Percentiles rank a stretch among this genome's conserved stretches.
These are phyloP conservation scores for Cephonodes hylas DNA, from an alignment of 2,888 invertebrate genomes.

Conservation along the genomic window DNA sequence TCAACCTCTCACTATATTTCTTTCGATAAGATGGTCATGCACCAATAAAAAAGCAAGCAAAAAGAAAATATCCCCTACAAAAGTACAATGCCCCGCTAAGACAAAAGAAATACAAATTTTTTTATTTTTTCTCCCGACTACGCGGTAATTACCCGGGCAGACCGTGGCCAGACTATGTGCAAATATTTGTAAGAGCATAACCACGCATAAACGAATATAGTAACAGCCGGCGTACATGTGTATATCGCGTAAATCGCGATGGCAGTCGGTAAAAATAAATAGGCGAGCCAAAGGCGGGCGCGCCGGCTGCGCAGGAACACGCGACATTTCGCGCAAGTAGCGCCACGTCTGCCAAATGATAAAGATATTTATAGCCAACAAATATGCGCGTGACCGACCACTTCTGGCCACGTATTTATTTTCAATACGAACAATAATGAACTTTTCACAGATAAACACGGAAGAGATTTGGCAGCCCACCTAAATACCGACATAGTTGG, in stretches of 20 bases:
- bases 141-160: background rate
- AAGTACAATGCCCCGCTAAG: too few species aligned
- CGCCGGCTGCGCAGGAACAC: slow-evolving; percentile 39
- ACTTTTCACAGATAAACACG: slow-evolving; percentile 48
- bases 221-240: slow-evolving; percentile 28
- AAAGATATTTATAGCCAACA: slow-evolving; percentile 64
- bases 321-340: slow-evolving; percentile 56
- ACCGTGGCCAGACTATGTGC: slow-evolving; percentile 19
- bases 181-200: slow-evolving; percentile 18
- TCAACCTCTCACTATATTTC: too few species aligned
- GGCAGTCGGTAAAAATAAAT: slow-evolving; percentile 46
- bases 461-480: slow-evolving; percentile 30
- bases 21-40: too few species aligned
- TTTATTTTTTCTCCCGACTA: background rate
- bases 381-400: slow-evolving; percentile 73
- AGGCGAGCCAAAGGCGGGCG: slow-evolving; percentile 19
- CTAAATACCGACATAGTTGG: slow-evolving; percentile 22
- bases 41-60: too few species aligned
- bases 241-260: slow-evolving; percentile 30
- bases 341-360: slow-evolving; percentile 73
- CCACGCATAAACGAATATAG: slow-evolving; percentile 31
- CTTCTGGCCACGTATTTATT: slow-evolving; percentile 62
- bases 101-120: background rate
- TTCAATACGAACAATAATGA: slow-evolving; percentile 56
- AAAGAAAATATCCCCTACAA: too few species aligned